Percentiles rank a stretch among this genome's conserved stretches.
Conservation (phyloP, 2,888 invertebrate genomes). For the Baronia brevicornis region DNA sequence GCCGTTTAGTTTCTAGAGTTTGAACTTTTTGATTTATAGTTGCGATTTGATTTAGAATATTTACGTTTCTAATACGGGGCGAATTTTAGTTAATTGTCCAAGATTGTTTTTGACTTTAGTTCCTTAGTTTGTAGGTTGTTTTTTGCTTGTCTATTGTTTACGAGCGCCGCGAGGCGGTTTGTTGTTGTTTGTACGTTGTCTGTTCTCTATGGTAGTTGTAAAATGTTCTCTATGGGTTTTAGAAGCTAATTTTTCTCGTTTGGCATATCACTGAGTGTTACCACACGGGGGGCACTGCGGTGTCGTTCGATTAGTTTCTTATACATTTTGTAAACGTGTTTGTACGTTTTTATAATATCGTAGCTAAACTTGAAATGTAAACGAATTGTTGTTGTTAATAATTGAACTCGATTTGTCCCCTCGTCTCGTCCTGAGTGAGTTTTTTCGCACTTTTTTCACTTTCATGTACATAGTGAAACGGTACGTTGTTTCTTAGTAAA, state of each 20-base stretch:
- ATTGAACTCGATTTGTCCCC: conserved; percentile 43
- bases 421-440: conserved; percentile 49
- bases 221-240: conserved; percentile 35
- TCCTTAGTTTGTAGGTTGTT: conserved; percentile 59
- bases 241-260: conserved; percentile 55
- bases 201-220: conserved; percentile 41
- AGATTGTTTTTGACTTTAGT: conserved; percentile 29
- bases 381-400: conserved; percentile 49
- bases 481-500: conserved; percentile 44
- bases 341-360: conserved; percentile 49
- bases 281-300: conserved; percentile 46
- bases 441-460: conserved; percentile 53
- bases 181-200: conserved; percentile 45
- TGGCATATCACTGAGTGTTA: conserved; percentile 58
- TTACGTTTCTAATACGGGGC: conserved; percentile 45
- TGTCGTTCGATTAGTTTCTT: conserved; percentile 29
- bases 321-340: conserved; percentile 29
- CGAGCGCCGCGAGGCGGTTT: conserved; percentile 31
- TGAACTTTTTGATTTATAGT: conserved; percentile 38
- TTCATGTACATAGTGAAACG: conserved; percentile 57
- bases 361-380: conserved; percentile 25
- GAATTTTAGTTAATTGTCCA: conserved; percentile 23
- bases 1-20: conserved; percentile 35
- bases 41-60: conserved; percentile 48
- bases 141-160: conserved; percentile 46